Base-by-base conservation (phyloP, 2,888 invertebrate genomes). In the Criorhina ranunculi region DNA sequence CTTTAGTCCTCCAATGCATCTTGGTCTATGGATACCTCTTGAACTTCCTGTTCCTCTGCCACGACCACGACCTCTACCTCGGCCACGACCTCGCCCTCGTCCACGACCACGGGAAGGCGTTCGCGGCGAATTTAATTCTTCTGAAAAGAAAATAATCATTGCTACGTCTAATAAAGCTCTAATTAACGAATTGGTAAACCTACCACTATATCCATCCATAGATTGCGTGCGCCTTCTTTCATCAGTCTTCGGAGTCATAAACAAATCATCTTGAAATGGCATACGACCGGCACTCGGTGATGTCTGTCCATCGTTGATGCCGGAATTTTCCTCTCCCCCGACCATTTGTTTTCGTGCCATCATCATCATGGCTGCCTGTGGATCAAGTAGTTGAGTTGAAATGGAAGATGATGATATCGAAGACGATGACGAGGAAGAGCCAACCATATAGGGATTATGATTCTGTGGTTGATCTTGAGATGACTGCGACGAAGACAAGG, bases 1-100 rank as follows among this genome's bases (percentile, higher is more conserved):
- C 66, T 90, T 90, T 0, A 91, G 87, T 0, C 90, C 91, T 19
- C 91, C 91, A n/a, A 91, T 89, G 79, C 90, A 90, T 24, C 91
- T 89, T 15, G 90, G 90, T 5, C 91, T 87, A 76, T 87, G 90
- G 86, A 89, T 87, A 19, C 90, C 89, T 57, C 87, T 66, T 4
- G 87, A 62, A 88, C 90, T 85, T 9, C 77, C 77, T 83, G 91
- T 88, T 88, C 91, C 88, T 88, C 93, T 88, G 6, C 91, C 90
- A 11, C 91, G 89, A 17, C 90, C 90, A 79, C 91, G 87, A 9
- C 90, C 90, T 64, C 90, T 89, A 2, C 89, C 88, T 31, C 91
- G 88, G 17, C 89, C 89, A 8, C 89, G 59, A 88, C 91, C 87
- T 89, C 88, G 87, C 0, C 90, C 90, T 17, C 89, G 87, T 15